Evolutionary conservation across 2,113 vertebrate species (phyloP).

Genomic region (Paratilapia polleni): DNA sequence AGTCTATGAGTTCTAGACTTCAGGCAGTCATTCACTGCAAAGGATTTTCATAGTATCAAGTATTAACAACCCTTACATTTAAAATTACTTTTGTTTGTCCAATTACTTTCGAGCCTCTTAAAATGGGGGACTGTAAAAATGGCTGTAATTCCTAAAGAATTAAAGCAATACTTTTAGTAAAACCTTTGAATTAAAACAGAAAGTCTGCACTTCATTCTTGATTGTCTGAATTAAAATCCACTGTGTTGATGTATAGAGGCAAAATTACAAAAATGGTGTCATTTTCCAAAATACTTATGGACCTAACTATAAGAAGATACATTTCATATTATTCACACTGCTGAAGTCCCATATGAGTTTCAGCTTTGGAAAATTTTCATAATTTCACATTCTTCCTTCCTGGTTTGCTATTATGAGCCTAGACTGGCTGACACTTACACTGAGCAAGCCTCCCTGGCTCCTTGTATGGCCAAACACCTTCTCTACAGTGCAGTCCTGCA

Average conservation of each 20-base stretch:
- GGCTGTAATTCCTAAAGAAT: neutral
- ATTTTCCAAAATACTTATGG: neutral
- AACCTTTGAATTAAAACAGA: neutral
- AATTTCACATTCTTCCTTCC: neutral
- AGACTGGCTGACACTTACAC: constrained; percentile 50
- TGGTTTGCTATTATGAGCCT: neutral
- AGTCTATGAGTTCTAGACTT: too few relatives aligned
- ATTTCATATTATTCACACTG: accelerated
- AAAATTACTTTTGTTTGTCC: too few relatives aligned
- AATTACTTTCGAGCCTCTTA: too few relatives aligned
- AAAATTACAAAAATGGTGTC: neutral
- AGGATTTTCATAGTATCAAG: too few relatives aligned
- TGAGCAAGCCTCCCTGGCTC: constrained; percentile 82
- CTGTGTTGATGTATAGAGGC: neutral
- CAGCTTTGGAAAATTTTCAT: neutral
- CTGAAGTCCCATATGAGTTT: neutral
- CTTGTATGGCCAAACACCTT: constrained; percentile 85
- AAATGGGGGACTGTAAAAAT: neutral
- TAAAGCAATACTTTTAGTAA: neutral
- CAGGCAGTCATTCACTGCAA: too few relatives aligned
- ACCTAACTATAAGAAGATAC: neutral
- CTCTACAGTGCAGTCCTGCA: constrained; percentile 85
- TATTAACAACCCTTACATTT: too few relatives aligned
- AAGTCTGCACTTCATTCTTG: neutral
- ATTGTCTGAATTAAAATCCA: neutral